These are phyloP conservation scores for Orthonychiurus folsomi DNA, from an alignment of 2,888 invertebrate species.

Conservation along the genomic window DNA sequence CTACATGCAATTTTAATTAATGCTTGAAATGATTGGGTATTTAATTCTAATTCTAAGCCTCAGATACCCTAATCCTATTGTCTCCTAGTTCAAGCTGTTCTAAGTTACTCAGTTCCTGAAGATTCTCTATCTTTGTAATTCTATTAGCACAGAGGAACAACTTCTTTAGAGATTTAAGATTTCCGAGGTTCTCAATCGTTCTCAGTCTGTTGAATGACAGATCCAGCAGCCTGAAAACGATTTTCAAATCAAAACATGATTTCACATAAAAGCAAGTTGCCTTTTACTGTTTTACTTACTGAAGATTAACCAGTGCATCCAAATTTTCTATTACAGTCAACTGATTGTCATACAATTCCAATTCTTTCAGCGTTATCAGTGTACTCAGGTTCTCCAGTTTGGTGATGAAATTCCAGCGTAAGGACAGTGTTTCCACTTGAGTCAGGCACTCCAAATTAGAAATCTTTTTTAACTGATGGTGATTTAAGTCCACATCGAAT, in stretches of 20 bases:
- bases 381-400: conserved; percentile 80
- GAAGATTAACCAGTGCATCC: conserved; percentile 72
- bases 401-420: conserved; percentile 91
- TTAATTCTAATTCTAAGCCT: conserved; percentile 4
- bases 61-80: conserved; percentile 70
- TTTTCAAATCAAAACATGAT: neutral
- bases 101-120: conserved; percentile 68
- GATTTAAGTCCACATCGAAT: conserved; percentile 76
- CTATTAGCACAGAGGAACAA: conserved; percentile 84
- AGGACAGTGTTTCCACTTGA: conserved; percentile 66
- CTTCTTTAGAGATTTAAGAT: conserved; percentile 65
- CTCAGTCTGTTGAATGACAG: conserved; percentile 89
- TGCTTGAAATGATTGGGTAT: conserved; percentile 3
- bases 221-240: conserved; percentile 64
- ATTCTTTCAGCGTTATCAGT: conserved; percentile 66
- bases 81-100: conserved; percentile 87
- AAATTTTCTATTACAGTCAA: conserved; percentile 85
- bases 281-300: conserved; percentile 54
- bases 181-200: conserved; percentile 72
- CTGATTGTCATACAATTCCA: conserved; percentile 97
- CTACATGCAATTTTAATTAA: conserved; percentile 47
- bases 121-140: conserved; percentile 74
- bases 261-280: neutral
- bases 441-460: conserved; percentile 71
- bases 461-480: conserved; percentile 72